Evolutionary conservation across 2,113 vertebrate species (phyloP).

Genomic region (Bombycilla garrulus): DNA sequence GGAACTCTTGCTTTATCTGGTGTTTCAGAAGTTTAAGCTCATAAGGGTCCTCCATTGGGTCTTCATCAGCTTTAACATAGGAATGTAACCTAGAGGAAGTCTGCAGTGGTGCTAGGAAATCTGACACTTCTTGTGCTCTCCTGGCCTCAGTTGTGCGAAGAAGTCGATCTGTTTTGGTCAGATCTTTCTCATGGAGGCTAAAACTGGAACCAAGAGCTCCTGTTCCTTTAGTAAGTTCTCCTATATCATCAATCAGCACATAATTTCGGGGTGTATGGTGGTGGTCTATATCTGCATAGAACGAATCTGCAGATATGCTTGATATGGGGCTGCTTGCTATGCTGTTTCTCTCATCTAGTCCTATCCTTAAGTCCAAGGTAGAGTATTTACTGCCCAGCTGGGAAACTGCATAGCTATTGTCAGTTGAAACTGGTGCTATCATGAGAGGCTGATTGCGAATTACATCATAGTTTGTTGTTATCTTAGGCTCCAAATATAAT

Average conservation of each 20-base stretch:
- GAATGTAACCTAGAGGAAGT: constrained; percentile 84
- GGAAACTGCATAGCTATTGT: constrained; percentile 85
- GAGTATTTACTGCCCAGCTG: constrained; percentile 90
- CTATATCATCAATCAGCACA: constrained; percentile 94
- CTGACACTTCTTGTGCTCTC: constrained; percentile 89
- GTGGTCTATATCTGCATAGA: constrained; percentile 95
- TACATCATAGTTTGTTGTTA: constrained; percentile 93
- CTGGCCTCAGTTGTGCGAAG: constrained; percentile 87
- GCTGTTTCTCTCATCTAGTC: constrained; percentile 90
- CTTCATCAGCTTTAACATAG: constrained; percentile 93
- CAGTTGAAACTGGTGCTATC: constrained; percentile 90
- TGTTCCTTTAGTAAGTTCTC: constrained; percentile 91
- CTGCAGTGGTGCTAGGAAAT: constrained; percentile 88
- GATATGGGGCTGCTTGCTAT: constrained; percentile 96
- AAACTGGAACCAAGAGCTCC: constrained; percentile 84
- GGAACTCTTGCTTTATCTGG: constrained; percentile 98
- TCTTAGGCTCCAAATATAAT: constrained; percentile 92
- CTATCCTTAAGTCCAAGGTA: constrained; percentile 90
- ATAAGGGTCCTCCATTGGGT: constrained; percentile 97
- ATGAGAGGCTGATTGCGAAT: constrained; percentile 92
- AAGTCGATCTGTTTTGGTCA: constrained; percentile 90
- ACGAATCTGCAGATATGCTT: constrained; percentile 95
- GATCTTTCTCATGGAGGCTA: constrained; percentile 92
- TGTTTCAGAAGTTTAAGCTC: constrained; percentile 96
- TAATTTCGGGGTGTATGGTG: constrained; percentile 89